Conservation (phyloP, 2,797 vertebrate genomes). For the Knipowitschia caucasica region DNA sequence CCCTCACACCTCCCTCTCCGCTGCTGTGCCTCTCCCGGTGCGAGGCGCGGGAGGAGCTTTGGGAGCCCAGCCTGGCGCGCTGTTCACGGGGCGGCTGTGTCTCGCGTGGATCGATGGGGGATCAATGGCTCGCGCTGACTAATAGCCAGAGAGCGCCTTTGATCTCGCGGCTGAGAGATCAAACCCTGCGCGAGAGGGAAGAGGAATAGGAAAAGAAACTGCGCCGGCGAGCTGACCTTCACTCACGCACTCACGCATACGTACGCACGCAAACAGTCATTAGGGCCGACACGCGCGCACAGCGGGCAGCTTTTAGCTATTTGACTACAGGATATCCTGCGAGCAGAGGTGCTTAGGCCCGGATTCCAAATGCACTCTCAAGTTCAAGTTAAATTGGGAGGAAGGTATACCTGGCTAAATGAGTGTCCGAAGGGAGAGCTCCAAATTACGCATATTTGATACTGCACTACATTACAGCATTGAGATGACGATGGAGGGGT, state of each 20-base stretch:
- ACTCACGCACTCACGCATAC: slow-evolving; percentile 47
- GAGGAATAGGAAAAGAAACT: slow-evolving; percentile 64
- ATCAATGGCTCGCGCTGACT: slow-evolving; percentile 89
- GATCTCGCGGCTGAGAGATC: slow-evolving; percentile 87
- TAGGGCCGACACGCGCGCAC: slow-evolving; percentile 23
- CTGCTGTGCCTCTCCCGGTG: slow-evolving; percentile 49
- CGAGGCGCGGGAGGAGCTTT: slow-evolving; percentile 78
- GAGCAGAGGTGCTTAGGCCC: slow-evolving; percentile 27
- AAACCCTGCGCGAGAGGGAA: slow-evolving; percentile 78
- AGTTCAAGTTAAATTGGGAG: slow-evolving; percentile 3
- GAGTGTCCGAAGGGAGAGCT: not conserved
- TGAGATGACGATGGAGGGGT: no score
- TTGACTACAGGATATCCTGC: slow-evolving; percentile 59
- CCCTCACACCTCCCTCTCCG: slow-evolving; percentile 50
- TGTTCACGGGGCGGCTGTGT: slow-evolving; percentile 83
- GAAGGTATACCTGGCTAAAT: not conserved
- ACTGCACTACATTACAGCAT: no score
- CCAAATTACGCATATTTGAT: not conserved
- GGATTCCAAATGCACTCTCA: not conserved
- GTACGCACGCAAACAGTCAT: not conserved
- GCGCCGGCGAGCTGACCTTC: slow-evolving; percentile 78
- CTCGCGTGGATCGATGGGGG: slow-evolving; percentile 84
- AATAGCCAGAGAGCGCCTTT: slow-evolving; percentile 88
- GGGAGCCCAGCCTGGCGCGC: slow-evolving; percentile 79
- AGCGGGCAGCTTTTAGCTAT: slow-evolving; percentile 40